These are phyloP conservation scores for Notolabrus celidotus DNA, from an alignment of 2,797 vertebrate species.

Conservation along the genomic window DNA sequence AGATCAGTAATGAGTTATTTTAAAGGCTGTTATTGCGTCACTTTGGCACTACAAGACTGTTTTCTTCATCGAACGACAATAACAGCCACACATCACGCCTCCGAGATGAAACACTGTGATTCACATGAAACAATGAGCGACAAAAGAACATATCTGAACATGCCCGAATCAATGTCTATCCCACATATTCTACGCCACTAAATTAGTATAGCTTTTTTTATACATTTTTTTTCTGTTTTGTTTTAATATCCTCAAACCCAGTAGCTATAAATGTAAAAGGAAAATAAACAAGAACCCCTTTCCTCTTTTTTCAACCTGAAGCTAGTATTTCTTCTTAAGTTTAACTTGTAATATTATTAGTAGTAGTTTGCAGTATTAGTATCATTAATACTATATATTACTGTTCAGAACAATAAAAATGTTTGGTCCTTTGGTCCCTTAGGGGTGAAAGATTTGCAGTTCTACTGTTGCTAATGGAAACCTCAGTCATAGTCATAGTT, in stretches of 20 bases:
- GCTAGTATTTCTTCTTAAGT: slow-evolving; percentile 85
- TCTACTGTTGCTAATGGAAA: slow-evolving; percentile 87
- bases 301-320: slow-evolving; percentile 85
- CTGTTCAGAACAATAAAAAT: slow-evolving; percentile 89
- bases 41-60: slow-evolving; percentile 62
- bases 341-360: slow-evolving; percentile 87
- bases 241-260: slow-evolving; percentile 88
- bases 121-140: slow-evolving; percentile 59
- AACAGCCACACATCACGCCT: slow-evolving; percentile 45
- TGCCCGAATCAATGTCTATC: slow-evolving; percentile 83
- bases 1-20: slow-evolving; percentile 25
- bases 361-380: slow-evolving; percentile 88
- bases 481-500: slow-evolving; percentile 85
- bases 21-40: slow-evolving; percentile 46
- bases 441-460: slow-evolving; percentile 88
- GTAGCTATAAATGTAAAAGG: slow-evolving; percentile 87
- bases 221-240: slow-evolving; percentile 77
- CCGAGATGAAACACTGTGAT: slow-evolving; percentile 74
- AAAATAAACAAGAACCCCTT: slow-evolving; percentile 81
- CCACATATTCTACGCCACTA: slow-evolving; percentile 88
- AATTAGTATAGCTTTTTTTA: slow-evolving; percentile 87
- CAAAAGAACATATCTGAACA: slow-evolving; percentile 78
- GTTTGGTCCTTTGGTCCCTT: slow-evolving; percentile 92
- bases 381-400: slow-evolving; percentile 89
- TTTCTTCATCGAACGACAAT: slow-evolving; percentile 33